Conservation (phyloP, 1,140 invertebrate genomes). For the Papilio xuthus region DNA sequence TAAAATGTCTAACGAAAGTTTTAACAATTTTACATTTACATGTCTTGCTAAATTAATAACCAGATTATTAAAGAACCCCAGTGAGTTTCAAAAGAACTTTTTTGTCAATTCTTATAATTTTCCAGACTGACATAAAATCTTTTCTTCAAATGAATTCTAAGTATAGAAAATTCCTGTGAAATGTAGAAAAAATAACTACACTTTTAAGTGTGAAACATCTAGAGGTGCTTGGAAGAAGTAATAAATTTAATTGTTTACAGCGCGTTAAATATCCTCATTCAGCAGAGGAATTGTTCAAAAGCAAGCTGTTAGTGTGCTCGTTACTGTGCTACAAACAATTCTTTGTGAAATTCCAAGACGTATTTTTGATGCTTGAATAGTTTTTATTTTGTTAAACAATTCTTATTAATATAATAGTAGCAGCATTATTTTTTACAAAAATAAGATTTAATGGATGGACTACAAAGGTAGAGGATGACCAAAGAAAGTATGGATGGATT, state of each 20-base stretch:
- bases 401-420: too few relatives aligned
- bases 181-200: neutral
- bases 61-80: too few relatives aligned
- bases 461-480: too few relatives aligned
- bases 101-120: too few relatives aligned
- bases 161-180: neutral
- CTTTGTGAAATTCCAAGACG: neutral
- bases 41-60: too few relatives aligned
- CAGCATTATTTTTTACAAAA: too few relatives aligned
- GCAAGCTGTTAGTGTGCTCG: conserved; percentile 1
- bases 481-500: too few relatives aligned
- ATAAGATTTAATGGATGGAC: too few relatives aligned
- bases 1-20: too few relatives aligned
- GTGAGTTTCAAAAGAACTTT: too few relatives aligned
- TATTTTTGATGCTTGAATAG: neutral
- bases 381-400: neutral
- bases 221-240: neutral
- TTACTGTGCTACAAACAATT: neutral
- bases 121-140: too few relatives aligned
- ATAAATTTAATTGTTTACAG: conserved; percentile 21
- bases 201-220: conserved; percentile 12
- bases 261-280: conserved; percentile 17
- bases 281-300: neutral
- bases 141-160: neutral
- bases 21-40: too few relatives aligned